These are phyloP conservation scores for Coelopa frigida DNA, from an alignment of 1,140 invertebrate species.

Conservation along the genomic window DNA sequence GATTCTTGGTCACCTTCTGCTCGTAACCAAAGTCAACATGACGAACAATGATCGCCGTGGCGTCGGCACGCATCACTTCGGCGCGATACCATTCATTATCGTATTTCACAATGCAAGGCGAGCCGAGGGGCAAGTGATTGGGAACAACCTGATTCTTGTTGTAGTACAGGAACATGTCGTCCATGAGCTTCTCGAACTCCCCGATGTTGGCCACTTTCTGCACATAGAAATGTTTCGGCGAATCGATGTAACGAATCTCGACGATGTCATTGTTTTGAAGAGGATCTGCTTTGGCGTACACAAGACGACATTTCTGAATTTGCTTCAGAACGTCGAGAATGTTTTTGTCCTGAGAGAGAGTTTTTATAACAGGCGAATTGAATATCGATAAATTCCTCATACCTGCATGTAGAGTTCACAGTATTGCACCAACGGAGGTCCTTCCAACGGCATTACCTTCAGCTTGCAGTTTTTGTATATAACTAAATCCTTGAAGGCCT, in stretches of 20 bases:
- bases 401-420: slow-evolving; percentile 51
- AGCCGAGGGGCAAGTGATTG: slow-evolving; percentile 49
- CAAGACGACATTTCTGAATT: slow-evolving; percentile 44
- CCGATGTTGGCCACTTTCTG: slow-evolving; percentile 55
- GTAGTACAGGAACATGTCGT: slow-evolving; percentile 40
- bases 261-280: slow-evolving; percentile 51
- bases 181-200: slow-evolving; percentile 46
- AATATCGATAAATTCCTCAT: slow-evolving; percentile 45
- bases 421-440: slow-evolving; percentile 62
- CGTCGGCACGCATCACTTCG: slow-evolving; percentile 47
- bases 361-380: slow-evolving; percentile 40
- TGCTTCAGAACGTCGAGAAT: slow-evolving; percentile 46
- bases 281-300: slow-evolving; percentile 49
- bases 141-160: slow-evolving; percentile 43
- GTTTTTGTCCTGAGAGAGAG: slow-evolving; percentile 36
- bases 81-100: slow-evolving; percentile 70
- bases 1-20: slow-evolving; percentile 51
- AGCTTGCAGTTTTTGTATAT: slow-evolving; percentile 53
- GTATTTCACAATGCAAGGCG: slow-evolving; percentile 67
- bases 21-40: slow-evolving; percentile 75
- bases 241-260: slow-evolving; percentile 62
- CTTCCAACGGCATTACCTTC: slow-evolving; percentile 57
- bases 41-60: slow-evolving; percentile 31
- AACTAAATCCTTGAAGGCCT: slow-evolving; percentile 60
- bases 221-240: slow-evolving; percentile 62